Conservation (phyloP, 1,140 invertebrate species). For the Nautilus pompilius region DNA sequence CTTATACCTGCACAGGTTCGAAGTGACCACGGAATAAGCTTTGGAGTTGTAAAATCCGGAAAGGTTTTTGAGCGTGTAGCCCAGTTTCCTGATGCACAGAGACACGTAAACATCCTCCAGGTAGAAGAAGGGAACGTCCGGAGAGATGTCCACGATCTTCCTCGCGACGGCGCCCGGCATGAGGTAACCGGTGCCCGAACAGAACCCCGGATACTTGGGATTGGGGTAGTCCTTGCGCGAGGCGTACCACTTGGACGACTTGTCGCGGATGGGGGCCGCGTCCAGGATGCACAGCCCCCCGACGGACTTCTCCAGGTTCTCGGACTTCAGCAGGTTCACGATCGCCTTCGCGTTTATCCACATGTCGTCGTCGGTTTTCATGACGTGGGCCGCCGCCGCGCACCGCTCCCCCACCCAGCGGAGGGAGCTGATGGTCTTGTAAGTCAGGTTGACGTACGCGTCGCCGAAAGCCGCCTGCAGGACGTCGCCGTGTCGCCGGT, state of each 20-base stretch:
- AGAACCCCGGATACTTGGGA: slow-evolving; percentile 51
- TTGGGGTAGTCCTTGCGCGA: slow-evolving; percentile 41
- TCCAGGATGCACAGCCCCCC: slow-evolving; percentile 11
- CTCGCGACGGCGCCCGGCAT: slow-evolving; percentile 47
- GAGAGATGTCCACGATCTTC: slow-evolving; percentile 36
- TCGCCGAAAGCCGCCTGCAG: slow-evolving; percentile 76
- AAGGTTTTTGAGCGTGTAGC: background rate
- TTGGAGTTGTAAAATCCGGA: slow-evolving; percentile 55
- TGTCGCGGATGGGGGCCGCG: slow-evolving; percentile 28
- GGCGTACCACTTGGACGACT: slow-evolving; percentile 55
- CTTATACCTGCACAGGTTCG: background rate
- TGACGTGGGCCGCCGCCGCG: slow-evolving; percentile 56
- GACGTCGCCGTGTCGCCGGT: slow-evolving; percentile 64
- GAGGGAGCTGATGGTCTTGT: slow-evolving; percentile 78
- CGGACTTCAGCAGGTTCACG: slow-evolving; percentile 7
- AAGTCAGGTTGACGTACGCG: slow-evolving; percentile 77
- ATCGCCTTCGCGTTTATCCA: slow-evolving; percentile 48
- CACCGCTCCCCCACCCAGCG: slow-evolving; percentile 72
- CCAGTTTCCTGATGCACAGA: slow-evolving; percentile 27
- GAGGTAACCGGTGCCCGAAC: slow-evolving; percentile 54
- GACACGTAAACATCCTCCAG: slow-evolving; percentile 55
- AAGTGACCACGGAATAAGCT: slow-evolving; percentile 67
- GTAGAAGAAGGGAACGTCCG: slow-evolving; percentile 46
- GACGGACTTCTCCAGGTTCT: background rate
- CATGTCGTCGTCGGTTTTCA: slow-evolving; percentile 60